Conservation (phyloP, 1,140 invertebrate species). For the Nilaparvata lugens region DNA sequence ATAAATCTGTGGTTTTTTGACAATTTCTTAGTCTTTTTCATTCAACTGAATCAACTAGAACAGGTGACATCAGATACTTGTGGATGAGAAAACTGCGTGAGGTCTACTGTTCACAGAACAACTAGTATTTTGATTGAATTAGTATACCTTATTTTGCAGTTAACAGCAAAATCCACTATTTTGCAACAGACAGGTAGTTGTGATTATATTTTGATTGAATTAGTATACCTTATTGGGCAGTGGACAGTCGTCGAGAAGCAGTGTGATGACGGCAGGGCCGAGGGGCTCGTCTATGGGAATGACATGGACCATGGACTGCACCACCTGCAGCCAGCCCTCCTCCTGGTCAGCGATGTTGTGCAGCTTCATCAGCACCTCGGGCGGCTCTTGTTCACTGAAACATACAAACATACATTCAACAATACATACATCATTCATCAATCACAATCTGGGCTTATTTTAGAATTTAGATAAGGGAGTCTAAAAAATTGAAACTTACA, state of each 20-base stretch:
- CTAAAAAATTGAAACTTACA: background rate
- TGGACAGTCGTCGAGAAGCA: conserved; percentile 85
- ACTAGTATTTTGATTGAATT: no score
- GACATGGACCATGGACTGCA: conserved; percentile 76
- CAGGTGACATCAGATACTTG: no score
- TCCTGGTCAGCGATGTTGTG: conserved; percentile 83
- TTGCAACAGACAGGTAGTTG: no score
- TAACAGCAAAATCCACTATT: no score
- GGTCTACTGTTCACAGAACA: no score
- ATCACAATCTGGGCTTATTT: background rate
- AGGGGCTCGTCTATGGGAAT: conserved; percentile 81
- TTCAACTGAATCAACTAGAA: no score
- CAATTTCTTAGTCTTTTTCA: no score
- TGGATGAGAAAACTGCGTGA: no score
- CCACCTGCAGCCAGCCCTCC: conserved; percentile 83
- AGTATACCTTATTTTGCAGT: no score
- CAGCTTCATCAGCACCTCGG: conserved; percentile 68
- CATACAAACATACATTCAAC: no score
- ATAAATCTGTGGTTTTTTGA: no score
- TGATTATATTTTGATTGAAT: no score
- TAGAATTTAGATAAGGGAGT: background rate
- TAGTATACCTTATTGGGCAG: conserved; percentile 75
- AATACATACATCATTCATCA: conserved; percentile 6
- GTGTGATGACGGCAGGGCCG: conserved; percentile 81
- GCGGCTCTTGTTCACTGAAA: conserved; percentile 76